Conservation (phyloP, 2,797 vertebrate species). For the Valencia hispanica region DNA sequence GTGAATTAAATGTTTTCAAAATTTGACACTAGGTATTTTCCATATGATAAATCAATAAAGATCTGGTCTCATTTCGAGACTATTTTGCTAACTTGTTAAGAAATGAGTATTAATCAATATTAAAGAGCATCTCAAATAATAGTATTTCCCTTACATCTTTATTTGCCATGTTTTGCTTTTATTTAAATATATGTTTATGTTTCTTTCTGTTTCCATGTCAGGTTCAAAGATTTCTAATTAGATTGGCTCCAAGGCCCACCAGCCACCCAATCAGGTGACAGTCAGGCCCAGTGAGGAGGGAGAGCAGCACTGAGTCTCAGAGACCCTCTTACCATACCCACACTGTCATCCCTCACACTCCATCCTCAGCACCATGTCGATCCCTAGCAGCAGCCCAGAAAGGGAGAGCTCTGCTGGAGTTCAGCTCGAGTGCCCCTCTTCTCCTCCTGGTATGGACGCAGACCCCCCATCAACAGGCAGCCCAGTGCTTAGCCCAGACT, state of each 20-base stretch:
- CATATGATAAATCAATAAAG: too few species aligned
- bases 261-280: conserved; percentile 43
- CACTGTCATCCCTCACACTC: conserved; percentile 27
- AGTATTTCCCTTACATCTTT: not conserved
- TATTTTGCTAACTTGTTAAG: not conserved
- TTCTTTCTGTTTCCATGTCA: conserved; percentile 30
- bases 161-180: not conserved
- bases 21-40: not conserved
- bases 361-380: conserved; percentile 70
- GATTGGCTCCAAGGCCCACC: conserved; percentile 49
- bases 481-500: conserved; percentile 92
- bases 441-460: conserved; percentile 72
- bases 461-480: conserved; percentile 85
- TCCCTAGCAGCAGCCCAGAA: conserved; percentile 81
- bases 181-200: not conserved
- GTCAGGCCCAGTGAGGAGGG: conserved; percentile 34
- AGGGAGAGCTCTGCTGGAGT: conserved; percentile 66
- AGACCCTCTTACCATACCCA: conserved; percentile 30
- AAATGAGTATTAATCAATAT: not conserved
- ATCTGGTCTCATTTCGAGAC: not conserved
- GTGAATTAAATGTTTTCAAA: not conserved
- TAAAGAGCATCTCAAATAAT: not conserved
- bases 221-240: conserved; percentile 73
- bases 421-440: conserved; percentile 73
- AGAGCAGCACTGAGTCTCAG: conserved; percentile 32